These are phyloP conservation scores for Pseudocheirus occidentalis DNA, from an alignment of 2,797 vertebrate genomes.

Conservation along the genomic window DNA sequence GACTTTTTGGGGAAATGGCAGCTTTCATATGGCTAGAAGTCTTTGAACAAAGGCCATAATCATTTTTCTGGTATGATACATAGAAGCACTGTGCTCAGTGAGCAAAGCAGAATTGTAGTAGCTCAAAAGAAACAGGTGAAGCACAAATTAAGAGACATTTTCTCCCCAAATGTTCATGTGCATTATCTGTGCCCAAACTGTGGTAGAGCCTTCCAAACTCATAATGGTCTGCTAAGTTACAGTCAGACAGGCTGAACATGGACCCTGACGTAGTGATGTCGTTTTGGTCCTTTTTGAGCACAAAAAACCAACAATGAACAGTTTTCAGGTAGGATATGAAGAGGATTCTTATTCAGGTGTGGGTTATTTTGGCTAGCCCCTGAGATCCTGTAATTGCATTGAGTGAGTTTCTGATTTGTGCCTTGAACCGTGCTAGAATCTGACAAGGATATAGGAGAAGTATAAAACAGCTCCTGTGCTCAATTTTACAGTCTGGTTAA, in stretches of 20 bases:
- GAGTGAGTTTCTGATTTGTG: too few relatives aligned
- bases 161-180: background rate
- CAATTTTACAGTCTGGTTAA: too few relatives aligned
- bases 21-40: background rate
- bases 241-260: too few relatives aligned
- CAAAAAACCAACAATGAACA: background rate
- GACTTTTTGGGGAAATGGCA: background rate
- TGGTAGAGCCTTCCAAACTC: background rate
- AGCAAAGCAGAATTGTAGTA: background rate
- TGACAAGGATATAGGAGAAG: too few relatives aligned
- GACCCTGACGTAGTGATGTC: background rate
- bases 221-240: background rate
- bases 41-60: background rate
- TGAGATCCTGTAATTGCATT: too few relatives aligned
- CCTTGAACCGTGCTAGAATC: too few relatives aligned
- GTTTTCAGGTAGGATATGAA: background rate
- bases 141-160: background rate
- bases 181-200: background rate
- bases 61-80: background rate
- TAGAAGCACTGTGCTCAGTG: background rate
- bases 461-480: too few relatives aligned
- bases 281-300: background rate
- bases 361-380: too few relatives aligned
- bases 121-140: background rate
- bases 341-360: background rate